These are phyloP conservation scores for Congeria kusceri DNA, from an alignment of 2,888 invertebrate species.

Conservation along the genomic window DNA sequence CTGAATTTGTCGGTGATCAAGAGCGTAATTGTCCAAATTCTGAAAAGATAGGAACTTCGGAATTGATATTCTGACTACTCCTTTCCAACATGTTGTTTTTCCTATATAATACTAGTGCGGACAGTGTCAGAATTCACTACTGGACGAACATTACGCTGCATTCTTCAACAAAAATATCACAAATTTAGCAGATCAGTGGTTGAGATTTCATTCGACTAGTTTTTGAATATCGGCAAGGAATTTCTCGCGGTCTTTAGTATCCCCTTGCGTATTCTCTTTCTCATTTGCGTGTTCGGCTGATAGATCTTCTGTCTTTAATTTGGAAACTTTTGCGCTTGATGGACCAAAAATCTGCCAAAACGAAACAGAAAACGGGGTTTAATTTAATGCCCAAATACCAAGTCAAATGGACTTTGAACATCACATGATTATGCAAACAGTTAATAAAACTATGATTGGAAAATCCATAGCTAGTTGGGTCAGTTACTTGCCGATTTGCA, in stretches of 20 bases:
- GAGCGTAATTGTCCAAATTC: slow-evolving; percentile 69
- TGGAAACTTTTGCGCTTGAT: slow-evolving; percentile 50
- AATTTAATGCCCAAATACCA: not conserved
- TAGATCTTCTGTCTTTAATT: slow-evolving; percentile 38
- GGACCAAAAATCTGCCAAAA: slow-evolving; percentile 46
- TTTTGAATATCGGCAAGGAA: not conserved
- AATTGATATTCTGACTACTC: slow-evolving; percentile 1
- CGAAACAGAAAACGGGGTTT: slow-evolving; percentile 30
- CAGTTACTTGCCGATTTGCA: too few species aligned
- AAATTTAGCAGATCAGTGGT: not conserved
- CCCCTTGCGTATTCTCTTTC: slow-evolving; percentile 20
- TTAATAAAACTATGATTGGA: too few species aligned
- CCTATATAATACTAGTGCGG: not conserved
- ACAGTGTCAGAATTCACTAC: not conserved
- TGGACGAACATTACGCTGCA: not conserved
- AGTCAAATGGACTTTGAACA: not conserved
- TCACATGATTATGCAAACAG: not conserved
- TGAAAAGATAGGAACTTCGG: slow-evolving; percentile 39
- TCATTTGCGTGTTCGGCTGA: slow-evolving; percentile 32
- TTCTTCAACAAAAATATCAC: not conserved
- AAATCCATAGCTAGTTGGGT: not conserved
- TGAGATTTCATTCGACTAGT: not conserved
- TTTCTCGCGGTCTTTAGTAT: not conserved
- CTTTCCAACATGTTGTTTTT: not conserved
- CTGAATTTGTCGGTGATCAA: slow-evolving; percentile 74